Evolutionary conservation across 2,888 invertebrate genomes (phyloP).

Genomic region (Steinernema scapterisci): DNA sequence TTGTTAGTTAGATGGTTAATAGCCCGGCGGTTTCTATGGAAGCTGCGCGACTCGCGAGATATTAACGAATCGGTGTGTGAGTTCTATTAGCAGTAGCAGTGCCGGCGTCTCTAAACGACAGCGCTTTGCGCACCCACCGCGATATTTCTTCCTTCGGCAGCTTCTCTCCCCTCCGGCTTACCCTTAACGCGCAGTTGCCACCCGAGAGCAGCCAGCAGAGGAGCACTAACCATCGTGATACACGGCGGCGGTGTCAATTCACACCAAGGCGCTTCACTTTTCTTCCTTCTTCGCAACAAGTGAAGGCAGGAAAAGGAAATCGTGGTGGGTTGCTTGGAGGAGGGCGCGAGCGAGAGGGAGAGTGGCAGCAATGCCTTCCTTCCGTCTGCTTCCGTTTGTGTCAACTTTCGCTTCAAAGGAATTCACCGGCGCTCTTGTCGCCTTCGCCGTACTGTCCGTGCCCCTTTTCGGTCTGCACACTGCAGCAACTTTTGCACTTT

Average conservation of each 20-base stretch:
- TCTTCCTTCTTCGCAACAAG: neutral
- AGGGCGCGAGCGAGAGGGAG: too few species aligned
- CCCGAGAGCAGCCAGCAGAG: slow-evolving; percentile 8
- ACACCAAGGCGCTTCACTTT: neutral
- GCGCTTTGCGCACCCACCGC: slow-evolving; percentile 16
- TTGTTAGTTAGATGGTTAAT: neutral
- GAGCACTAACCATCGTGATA: too few species aligned
- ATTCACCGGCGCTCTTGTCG: neutral
- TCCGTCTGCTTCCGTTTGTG: neutral
- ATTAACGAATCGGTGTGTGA: slow-evolving; percentile 17
- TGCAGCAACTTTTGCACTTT: neutral
- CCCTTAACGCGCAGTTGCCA: slow-evolving; percentile 10
- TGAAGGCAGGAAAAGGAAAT: slow-evolving; percentile 14
- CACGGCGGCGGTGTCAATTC: slow-evolving; percentile 12
- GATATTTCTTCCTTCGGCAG: slow-evolving; percentile 19
- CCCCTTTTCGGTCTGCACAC: neutral
- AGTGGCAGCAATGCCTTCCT: neutral
- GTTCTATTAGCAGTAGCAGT: neutral
- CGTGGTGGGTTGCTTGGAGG: too few species aligned
- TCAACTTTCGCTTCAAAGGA: neutral
- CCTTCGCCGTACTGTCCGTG: too few species aligned
- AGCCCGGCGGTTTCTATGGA: slow-evolving; percentile 25
- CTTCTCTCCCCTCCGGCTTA: neutral
- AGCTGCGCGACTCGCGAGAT: slow-evolving; percentile 23
- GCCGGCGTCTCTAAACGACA: slow-evolving; percentile 24